Conservation (phyloP, 2,113 vertebrate genomes). For the Rhabdornis inornatus region DNA sequence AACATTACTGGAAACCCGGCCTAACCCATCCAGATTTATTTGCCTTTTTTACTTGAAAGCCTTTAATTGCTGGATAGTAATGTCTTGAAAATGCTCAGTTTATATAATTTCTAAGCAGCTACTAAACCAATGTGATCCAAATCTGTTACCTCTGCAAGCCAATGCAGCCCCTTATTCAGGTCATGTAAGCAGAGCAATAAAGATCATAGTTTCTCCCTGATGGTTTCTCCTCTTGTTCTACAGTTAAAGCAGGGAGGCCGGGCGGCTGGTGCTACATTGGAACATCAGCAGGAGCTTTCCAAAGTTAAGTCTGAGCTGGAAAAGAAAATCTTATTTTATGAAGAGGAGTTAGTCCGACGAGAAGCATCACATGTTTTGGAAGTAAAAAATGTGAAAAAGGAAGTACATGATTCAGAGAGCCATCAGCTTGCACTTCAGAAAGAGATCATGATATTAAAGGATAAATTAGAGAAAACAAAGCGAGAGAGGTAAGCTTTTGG, state of each 20-base stretch:
- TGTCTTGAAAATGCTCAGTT: not conserved
- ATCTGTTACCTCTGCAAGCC: not conserved
- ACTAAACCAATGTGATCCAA: not conserved
- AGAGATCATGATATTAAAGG: slow-evolving; percentile 85
- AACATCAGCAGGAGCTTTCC: slow-evolving; percentile 90
- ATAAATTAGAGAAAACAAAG: slow-evolving; percentile 89
- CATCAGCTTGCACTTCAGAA: slow-evolving; percentile 87
- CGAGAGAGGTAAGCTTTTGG: slow-evolving; percentile 79
- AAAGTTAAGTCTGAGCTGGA: slow-evolving; percentile 90
- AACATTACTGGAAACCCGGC: not conserved
- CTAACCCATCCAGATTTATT: not conserved
- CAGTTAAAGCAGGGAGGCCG: slow-evolving; percentile 87
- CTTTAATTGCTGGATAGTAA: not conserved
- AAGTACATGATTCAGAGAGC: slow-evolving; percentile 90
- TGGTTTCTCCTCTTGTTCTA: not conserved
- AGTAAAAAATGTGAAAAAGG: slow-evolving; percentile 88
- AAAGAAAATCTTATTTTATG: slow-evolving; percentile 91
- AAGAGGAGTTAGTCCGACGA: slow-evolving; percentile 88
- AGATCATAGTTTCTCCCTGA: not conserved
- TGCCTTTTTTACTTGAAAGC: not conserved
- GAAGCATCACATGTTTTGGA: slow-evolving; percentile 88
- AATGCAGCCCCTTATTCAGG: not conserved
- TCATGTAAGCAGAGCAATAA: not conserved
- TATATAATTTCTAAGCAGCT: not conserved
- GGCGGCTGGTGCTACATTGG: slow-evolving; percentile 63